Percentiles rank a stretch among this genome's conserved stretches.
phyloP scores from a whole-genome alignment of 1,140 invertebrate species.

The Cylas formicarius region DNA sequence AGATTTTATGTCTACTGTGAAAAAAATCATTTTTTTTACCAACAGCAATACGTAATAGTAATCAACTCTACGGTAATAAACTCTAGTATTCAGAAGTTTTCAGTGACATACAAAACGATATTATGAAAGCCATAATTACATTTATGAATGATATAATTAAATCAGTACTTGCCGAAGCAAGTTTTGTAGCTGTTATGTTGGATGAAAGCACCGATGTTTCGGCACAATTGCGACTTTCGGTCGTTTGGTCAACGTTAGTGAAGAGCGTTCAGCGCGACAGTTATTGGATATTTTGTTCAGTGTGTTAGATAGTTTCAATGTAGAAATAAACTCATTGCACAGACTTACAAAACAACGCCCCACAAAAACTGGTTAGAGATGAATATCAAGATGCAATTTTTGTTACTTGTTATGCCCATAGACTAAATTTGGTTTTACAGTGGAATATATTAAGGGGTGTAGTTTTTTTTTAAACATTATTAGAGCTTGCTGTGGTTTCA shows the following conservation, averaged over 20 bases:
- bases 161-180: neutral
- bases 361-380: constrained; percentile 1
- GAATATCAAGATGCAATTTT: constrained; percentile 3
- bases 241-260: too few relatives aligned
- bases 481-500: neutral
- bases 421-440: constrained; percentile 4
- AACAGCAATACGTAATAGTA: constrained; percentile 1
- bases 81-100: constrained; percentile 1
- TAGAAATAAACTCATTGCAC: constrained; percentile 3
- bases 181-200: neutral
- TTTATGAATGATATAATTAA: constrained; percentile 6
- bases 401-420: neutral
- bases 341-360: neutral
- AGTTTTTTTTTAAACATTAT: neutral
- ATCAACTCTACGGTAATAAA: neutral
- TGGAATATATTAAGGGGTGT: neutral
- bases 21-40: neutral
- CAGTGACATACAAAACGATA: constrained; percentile 6
- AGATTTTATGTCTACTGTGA: too few relatives aligned
- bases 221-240: too few relatives aligned
- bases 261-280: too few relatives aligned
- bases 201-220: constrained; percentile 3
- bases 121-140: constrained; percentile 7
- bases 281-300: too few relatives aligned
- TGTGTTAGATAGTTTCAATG: too few relatives aligned